Evolutionary conservation across 2,797 vertebrate species (phyloP).

Genomic region (Anabas testudineus): DNA sequence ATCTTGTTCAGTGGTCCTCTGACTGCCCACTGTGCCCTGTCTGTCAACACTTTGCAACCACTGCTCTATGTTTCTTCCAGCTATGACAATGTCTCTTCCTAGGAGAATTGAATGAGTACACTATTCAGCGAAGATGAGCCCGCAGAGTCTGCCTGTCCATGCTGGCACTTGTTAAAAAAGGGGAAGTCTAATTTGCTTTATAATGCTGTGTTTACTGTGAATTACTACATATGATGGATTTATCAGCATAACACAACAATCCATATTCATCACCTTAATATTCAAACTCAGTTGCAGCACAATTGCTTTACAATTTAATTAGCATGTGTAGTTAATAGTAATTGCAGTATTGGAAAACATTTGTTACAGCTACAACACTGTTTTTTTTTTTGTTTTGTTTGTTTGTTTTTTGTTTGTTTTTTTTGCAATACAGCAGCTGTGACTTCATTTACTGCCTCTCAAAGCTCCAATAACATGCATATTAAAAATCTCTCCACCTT

Average conservation of each 20-base stretch:
- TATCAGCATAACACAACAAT: not conserved
- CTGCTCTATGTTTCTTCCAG: constrained; percentile 13
- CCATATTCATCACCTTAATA: not conserved
- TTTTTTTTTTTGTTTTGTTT: too few species aligned
- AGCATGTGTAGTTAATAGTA: not conserved
- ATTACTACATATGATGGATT: not conserved
- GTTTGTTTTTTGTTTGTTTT: too few species aligned
- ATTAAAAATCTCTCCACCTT: not conserved
- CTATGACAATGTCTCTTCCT: constrained; percentile 12
- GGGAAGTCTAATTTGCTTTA: not conserved
- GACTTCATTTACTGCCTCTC: constrained; percentile 3
- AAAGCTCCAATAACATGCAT: not conserved
- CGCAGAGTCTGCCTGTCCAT: constrained; percentile 6
- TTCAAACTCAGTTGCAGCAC: not conserved
- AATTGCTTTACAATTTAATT: constrained; percentile 9
- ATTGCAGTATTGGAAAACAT: constrained; percentile 13
- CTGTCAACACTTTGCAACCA: constrained; percentile 28
- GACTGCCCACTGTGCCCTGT: constrained; percentile 20
- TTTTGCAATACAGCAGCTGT: not conserved
- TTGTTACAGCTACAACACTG: not conserved
- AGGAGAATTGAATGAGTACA: constrained; percentile 1
- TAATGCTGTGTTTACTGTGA: not conserved
- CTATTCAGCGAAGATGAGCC: not conserved
- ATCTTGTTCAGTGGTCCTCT: constrained; percentile 50
- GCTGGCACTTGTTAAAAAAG: not conserved